phyloP scores from a whole-genome alignment of 2,888 invertebrate genomes.

The Julus scandinavius region DNA sequence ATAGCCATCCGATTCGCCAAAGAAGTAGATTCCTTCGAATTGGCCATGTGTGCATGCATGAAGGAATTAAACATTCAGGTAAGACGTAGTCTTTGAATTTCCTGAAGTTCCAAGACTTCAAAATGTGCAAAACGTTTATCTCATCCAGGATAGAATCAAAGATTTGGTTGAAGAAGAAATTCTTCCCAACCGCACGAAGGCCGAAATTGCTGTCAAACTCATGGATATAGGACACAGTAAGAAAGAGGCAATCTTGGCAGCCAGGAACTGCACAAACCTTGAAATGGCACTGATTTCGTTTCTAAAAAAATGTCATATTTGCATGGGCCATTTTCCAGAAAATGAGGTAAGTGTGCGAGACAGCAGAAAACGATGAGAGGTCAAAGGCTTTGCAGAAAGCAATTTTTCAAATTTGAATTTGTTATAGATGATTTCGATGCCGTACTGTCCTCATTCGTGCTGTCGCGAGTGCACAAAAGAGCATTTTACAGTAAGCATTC shows the following conservation, averaged over 20 bases:
- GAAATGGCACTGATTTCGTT: not conserved
- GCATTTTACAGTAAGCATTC: not conserved
- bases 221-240: not conserved
- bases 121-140: not conserved
- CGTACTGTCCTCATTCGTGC: not conserved
- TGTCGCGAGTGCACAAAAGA: not conserved
- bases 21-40: not conserved
- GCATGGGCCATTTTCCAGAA: not conserved
- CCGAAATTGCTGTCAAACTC: not conserved
- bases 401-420: not conserved
- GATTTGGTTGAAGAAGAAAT: conserved; percentile 1
- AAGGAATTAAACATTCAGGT: not conserved
- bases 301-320: not conserved
- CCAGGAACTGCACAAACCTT: not conserved
- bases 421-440: not conserved
- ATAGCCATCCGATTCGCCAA: not conserved
- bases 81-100: not conserved
- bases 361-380: not conserved
- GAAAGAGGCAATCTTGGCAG: conserved; percentile 6
- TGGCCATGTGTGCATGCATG: not conserved
- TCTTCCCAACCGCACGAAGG: not conserved
- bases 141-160: not conserved
- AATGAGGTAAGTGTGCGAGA: not conserved
- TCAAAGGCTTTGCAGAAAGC: not conserved
- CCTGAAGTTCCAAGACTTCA: not conserved